These are phyloP conservation scores for Coenonympha glycerion DNA, from an alignment of 2,888 invertebrate species.

Conservation along the genomic window DNA sequence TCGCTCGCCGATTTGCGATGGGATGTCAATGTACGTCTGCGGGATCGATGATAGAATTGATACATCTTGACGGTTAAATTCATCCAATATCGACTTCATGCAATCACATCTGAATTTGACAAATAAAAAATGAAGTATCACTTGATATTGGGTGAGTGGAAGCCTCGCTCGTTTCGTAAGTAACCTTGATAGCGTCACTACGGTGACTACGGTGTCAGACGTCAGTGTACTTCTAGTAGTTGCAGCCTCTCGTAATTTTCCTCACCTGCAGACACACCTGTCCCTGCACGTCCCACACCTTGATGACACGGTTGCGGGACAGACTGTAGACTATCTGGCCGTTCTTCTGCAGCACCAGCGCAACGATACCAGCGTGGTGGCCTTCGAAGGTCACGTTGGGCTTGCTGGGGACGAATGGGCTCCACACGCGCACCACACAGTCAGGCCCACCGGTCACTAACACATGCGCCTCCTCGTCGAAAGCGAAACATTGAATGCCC, in stretches of 20 bases:
- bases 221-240: too few species aligned
- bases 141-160: too few species aligned
- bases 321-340: conserved; percentile 82
- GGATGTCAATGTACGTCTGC: conserved; percentile 80
- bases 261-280: conserved; percentile 80
- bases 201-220: too few species aligned
- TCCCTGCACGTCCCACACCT: conserved; percentile 84
- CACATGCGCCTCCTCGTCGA: conserved; percentile 75
- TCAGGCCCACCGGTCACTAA: conserved; percentile 85
- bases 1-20: conserved; percentile 77
- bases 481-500: conserved; percentile 79
- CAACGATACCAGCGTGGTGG: conserved; percentile 81
- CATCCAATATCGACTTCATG: too few species aligned
- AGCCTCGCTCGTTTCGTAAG: too few species aligned
- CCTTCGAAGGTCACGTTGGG: conserved; percentile 79
- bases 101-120: too few species aligned
- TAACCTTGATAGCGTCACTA: too few species aligned
- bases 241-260: too few species aligned
- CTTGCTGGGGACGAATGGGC: conserved; percentile 83
- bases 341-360: conserved; percentile 79
- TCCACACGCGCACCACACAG: conserved; percentile 85
- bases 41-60: too few species aligned
- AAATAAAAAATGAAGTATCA: too few species aligned
- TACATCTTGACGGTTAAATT: too few species aligned
- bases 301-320: conserved; percentile 81